Percentiles rank a stretch among this genome's conserved stretches.
Conservation (phyloP, 2,797 vertebrate genomes). For the Semaprochilodus insignis region DNA sequence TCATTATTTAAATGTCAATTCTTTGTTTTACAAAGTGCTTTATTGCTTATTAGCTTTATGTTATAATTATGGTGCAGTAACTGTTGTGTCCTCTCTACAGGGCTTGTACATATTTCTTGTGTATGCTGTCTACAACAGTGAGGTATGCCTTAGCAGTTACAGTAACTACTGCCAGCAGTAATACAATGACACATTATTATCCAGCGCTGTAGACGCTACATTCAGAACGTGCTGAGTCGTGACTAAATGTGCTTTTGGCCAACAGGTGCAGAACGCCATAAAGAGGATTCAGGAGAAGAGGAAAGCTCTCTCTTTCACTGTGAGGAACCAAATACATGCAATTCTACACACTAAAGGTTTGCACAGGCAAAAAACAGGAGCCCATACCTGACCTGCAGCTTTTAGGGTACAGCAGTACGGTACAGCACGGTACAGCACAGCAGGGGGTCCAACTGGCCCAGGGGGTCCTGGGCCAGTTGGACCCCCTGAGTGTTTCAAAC, state of each 20-base stretch:
- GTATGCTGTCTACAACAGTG: constrained; percentile 88
- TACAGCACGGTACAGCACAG: too few relatives aligned
- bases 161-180: background rate
- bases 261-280: constrained; percentile 88
- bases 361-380: background rate
- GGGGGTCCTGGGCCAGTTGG: too few relatives aligned
- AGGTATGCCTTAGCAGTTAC: constrained; percentile 78
- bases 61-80: background rate
- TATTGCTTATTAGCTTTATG: background rate
- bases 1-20: too few relatives aligned
- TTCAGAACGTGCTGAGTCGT: constrained; percentile 34
- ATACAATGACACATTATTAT: background rate
- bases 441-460: too few relatives aligned
- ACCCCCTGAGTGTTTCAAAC: too few relatives aligned
- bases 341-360: background rate
- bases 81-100: constrained; percentile 68
- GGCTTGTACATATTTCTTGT: constrained; percentile 93
- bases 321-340: constrained; percentile 66
- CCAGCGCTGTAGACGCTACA: background rate
- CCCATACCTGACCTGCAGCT: too few relatives aligned
- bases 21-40: background rate
- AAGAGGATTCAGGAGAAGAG: constrained; percentile 91
- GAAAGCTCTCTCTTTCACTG: constrained; percentile 86
- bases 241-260: constrained; percentile 55
- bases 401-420: too few relatives aligned